Evolutionary conservation across 2,888 invertebrate species (phyloP).

Genomic region (Dasypogon diadema): DNA sequence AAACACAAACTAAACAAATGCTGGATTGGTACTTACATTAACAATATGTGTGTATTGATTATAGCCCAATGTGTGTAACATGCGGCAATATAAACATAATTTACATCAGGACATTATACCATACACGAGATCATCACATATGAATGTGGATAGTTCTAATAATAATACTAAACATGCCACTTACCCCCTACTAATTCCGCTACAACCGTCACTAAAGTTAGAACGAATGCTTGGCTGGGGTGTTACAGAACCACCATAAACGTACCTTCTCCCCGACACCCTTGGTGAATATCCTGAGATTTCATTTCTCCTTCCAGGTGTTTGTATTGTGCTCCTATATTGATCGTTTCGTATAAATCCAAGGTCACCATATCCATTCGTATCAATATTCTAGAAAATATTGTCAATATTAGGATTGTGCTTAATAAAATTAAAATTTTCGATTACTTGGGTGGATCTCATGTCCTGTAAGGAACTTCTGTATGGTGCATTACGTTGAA

Average conservation of each 20-base stretch:
- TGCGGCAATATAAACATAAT: no score
- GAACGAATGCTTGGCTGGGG: conserved; percentile 72
- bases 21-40: no score
- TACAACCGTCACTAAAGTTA: conserved; percentile 56
- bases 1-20: no score
- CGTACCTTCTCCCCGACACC: conserved; percentile 67
- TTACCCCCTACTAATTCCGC: conserved; percentile 70
- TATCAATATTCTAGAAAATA: conserved; percentile 36
- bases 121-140: not conserved
- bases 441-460: conserved; percentile 60
- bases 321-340: conserved; percentile 64
- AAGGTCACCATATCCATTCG: conserved; percentile 50
- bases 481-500: conserved; percentile 62
- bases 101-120: no score
- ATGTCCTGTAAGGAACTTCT: conserved; percentile 65
- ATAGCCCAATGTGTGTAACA: no score
- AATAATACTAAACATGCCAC: conserved; percentile 59
- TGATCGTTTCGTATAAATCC: conserved; percentile 63
- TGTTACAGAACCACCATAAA: conserved; percentile 73
- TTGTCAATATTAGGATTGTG: not conserved
- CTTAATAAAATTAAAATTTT: not conserved
- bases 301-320: conserved; percentile 56
- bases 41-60: no score
- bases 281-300: conserved; percentile 54
- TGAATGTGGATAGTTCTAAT: not conserved